Conservation (phyloP, 1,140 invertebrate species). For the Leptinotarsa defecta region DNA sequence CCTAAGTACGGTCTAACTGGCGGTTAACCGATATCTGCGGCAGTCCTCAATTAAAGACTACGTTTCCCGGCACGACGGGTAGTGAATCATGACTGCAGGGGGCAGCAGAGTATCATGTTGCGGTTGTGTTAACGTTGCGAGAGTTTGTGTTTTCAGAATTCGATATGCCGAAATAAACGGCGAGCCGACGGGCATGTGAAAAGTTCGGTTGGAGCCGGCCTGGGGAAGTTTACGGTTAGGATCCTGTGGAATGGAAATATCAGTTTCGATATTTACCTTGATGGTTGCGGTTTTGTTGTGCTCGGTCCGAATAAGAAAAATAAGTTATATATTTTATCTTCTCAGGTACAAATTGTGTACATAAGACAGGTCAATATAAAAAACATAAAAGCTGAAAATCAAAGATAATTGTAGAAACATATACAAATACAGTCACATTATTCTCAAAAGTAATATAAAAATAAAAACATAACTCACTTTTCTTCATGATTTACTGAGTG, state of each 20-base stretch:
- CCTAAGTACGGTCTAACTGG: constrained; percentile 16
- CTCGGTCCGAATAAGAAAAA: too few species aligned
- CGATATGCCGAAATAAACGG: constrained; percentile 9
- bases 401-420: too few species aligned
- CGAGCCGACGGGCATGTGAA: not conserved
- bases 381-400: too few species aligned
- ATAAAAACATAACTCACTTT: too few species aligned
- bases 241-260: not conserved
- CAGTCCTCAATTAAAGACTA: constrained; percentile 21
- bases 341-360: too few species aligned
- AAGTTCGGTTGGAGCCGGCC: too few species aligned
- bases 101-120: constrained; percentile 24
- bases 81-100: constrained; percentile 24
- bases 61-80: constrained; percentile 4
- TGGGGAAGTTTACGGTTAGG: too few species aligned
- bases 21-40: constrained; percentile 22
- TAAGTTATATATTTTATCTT: too few species aligned
- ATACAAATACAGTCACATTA: too few species aligned
- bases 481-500: too few species aligned
- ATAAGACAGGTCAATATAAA: too few species aligned
- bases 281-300: not conserved
- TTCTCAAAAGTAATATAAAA: too few species aligned
- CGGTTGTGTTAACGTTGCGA: constrained; percentile 21
- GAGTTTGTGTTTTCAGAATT: constrained; percentile 19
- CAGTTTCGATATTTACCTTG: not conserved